phyloP scores from a whole-genome alignment of 1,140 invertebrate species.

The Conus betulinus region DNA sequence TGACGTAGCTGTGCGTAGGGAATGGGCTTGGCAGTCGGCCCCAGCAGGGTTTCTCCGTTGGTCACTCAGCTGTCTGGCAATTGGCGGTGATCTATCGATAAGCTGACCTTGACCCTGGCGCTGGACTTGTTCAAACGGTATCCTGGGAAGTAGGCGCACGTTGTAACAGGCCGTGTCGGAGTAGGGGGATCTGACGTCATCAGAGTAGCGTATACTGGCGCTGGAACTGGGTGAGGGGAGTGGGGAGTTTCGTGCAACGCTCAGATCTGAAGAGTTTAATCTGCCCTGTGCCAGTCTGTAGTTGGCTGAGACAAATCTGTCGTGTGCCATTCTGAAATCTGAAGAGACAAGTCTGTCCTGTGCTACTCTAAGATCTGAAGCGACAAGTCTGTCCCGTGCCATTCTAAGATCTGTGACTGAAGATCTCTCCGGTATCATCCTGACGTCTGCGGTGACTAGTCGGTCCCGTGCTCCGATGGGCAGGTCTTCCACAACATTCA shows the following conservation, averaged over 20 bases:
- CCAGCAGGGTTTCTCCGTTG: constrained; percentile 54
- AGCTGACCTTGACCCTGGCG: constrained; percentile 20
- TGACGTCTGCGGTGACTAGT: neutral
- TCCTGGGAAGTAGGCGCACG: constrained; percentile 27
- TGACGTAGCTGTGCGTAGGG: constrained; percentile 54
- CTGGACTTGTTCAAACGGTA: constrained; percentile 49
- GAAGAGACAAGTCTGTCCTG: neutral
- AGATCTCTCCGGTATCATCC: neutral
- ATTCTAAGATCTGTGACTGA: neutral
- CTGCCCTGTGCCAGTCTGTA: neutral
- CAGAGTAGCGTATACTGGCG: neutral
- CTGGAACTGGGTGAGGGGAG: neutral
- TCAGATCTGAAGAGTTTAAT: neutral
- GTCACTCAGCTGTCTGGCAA: constrained; percentile 24
- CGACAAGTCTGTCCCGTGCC: neutral
- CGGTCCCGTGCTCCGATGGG: neutral
- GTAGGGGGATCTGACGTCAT: neutral
- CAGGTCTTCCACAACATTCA: constrained; percentile 32
- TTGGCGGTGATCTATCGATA: no score
- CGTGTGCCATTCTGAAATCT: neutral
- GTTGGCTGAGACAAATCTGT: neutral
- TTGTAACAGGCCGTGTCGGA: constrained; percentile 32
- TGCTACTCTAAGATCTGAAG: neutral
- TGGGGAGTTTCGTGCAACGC: neutral
- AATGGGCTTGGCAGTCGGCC: constrained; percentile 65